Evolutionary conservation across 53 echinoderm and acorn worm genomes (phyloP).

Genomic region (Arbacia lixula): DNA sequence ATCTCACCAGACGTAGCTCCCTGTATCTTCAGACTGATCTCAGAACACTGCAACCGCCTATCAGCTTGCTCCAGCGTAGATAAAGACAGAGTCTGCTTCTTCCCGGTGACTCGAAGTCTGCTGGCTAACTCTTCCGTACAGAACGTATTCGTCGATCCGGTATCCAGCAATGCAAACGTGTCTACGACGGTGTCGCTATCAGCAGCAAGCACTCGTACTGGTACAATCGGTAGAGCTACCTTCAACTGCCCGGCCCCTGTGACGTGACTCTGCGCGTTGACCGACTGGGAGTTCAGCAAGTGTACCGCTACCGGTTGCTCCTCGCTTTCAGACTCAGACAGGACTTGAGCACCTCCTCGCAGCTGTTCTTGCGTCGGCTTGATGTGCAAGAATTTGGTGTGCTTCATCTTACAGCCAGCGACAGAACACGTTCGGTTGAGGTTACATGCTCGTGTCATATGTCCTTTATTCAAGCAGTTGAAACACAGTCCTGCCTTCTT

Average conservation of each 20-base stretch:
- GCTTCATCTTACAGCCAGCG: slow-evolving; percentile 54
- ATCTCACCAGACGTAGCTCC: no score
- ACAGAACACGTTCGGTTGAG: slow-evolving; percentile 44
- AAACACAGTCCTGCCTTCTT: slow-evolving; percentile 54
- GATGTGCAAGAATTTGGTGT: slow-evolving; percentile 55
- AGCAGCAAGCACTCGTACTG: slow-evolving; percentile 24
- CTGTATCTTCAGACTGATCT: no score
- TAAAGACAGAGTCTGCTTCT: slow-evolving; percentile 25
- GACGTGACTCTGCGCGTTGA: slow-evolving; percentile 10
- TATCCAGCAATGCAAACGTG: slow-evolving; percentile 53
- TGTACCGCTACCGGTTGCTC: no score
- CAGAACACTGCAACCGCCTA: no score
- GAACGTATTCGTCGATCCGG: slow-evolving; percentile 48
- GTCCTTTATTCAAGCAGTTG: slow-evolving; percentile 44
- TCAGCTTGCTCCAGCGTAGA: slow-evolving; percentile 50
- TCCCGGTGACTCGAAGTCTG: slow-evolving; percentile 31
- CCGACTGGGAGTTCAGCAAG: no score
- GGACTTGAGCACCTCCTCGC: slow-evolving; percentile 2
- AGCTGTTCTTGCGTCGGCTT: neutral
- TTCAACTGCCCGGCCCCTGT: slow-evolving; percentile 48
- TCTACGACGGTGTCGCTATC: neutral
- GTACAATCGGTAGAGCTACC: slow-evolving; percentile 21
- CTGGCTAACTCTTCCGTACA: slow-evolving; percentile 40
- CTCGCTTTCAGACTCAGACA: neutral
- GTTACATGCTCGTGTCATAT: slow-evolving; percentile 32